A percentile compares a stretch with the other conserved stretches of the same genome.
Evolutionary conservation across 1,140 invertebrate genomes (phyloP).

Genomic region (Scaptomyza graminum): DNA sequence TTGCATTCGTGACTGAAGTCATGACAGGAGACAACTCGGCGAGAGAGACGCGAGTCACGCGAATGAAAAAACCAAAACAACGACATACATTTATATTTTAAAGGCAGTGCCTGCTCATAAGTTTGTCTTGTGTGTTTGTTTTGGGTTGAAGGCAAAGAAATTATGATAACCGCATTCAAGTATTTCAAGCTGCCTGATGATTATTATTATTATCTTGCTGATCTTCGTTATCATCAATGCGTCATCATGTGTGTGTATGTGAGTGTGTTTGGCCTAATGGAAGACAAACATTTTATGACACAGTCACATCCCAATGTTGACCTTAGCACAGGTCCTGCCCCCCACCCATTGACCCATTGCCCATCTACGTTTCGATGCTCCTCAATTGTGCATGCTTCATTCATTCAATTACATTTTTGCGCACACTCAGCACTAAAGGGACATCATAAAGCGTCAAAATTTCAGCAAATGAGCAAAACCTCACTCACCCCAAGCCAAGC

Average conservation of each 20-base stretch:
- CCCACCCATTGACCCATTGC: neutral
- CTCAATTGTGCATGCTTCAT: conserved; percentile 29
- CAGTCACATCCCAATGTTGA: conserved; percentile 47
- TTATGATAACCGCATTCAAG: conserved; percentile 37
- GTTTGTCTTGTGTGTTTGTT: conserved; percentile 30
- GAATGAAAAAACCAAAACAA: conserved; percentile 3
- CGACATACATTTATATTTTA: conserved; percentile 27
- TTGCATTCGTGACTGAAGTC: conserved; percentile 74
- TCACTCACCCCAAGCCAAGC: conserved; percentile 2
- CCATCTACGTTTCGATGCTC: neutral
- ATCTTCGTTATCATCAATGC: conserved; percentile 6
- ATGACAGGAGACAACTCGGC: conserved; percentile 53
- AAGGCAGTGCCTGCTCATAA: conserved; percentile 40
- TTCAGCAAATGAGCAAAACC: conserved; percentile 69
- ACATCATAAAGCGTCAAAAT: conserved; percentile 82
- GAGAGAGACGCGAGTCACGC: conserved; percentile 61
- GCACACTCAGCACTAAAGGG: conserved; percentile 81
- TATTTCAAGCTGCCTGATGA: conserved; percentile 21
- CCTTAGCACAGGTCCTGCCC: conserved; percentile 26
- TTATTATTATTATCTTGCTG: conserved; percentile 1
- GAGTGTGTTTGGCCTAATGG: conserved; percentile 68
- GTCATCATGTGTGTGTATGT: conserved; percentile 33
- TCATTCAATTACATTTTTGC: conserved; percentile 83
- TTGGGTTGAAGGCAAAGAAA: conserved; percentile 1
- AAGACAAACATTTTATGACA: conserved; percentile 78